Evolutionary conservation across 1,140 invertebrate genomes (phyloP), one percentile per base, ranked within the genome.

Genomic region (Lordiphosa clarofinis): DNA sequence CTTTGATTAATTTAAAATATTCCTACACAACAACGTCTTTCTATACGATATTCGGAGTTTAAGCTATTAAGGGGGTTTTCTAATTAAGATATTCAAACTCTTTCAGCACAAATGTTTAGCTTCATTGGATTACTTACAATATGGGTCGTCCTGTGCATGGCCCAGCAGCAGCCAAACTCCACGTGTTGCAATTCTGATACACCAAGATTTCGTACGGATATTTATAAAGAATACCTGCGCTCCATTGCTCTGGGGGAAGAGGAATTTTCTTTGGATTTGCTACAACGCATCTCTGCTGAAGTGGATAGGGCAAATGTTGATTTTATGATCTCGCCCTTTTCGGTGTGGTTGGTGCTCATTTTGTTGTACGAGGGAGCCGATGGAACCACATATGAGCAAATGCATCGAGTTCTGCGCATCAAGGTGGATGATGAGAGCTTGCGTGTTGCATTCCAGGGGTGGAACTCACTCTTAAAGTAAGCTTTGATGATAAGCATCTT

Each of bases 271-370:
- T 46, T 88, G 2, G 81, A 86, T 47, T 33, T 88, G 0, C 46
- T 87, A 3, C 56, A 52, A 5, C 65, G 63, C 7, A 61, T 87
- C 4, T 82, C 86, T 7, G 4, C 10, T 0, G 44, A 47, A 4
- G 53, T 56, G n/a, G 46, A 46, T 4, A 58, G 63, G 28, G 0
- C 2, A 2, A 60, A 66, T 10, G 35, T 1, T 4, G 79, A 93
- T 72, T 72, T 92, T 36, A 89, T 94, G 57, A 66, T 92, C 12
- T 93, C 93, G 5, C 92, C 93, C 21, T 89, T 91, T 37, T 93
- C 92, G 52, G 90, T 93, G 1, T 92, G 92, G 86, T 82, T 89
- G 2, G 90, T 91, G 15, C 69, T 94, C 4, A 88, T 91, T 4
- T 89, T 92, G 69, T 55, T 92, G 9, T 87, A 90, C 28, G 92